Conservation (phyloP, 2,888 invertebrate genomes). For the Hetaerina titia region DNA sequence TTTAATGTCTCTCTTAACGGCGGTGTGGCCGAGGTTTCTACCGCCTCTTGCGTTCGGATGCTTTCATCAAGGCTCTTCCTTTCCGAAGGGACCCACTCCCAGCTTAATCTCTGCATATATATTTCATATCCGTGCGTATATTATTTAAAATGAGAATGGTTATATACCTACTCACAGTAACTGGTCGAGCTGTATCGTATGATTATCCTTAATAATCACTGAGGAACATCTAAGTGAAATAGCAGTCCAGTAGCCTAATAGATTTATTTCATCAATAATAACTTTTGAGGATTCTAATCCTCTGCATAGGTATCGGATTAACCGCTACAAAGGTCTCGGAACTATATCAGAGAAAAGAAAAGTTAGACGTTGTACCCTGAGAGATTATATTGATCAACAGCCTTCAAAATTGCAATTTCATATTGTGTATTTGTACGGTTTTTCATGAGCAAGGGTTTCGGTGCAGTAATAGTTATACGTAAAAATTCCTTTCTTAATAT, state of each 20-base stretch:
- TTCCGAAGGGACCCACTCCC: neutral
- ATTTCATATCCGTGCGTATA: neutral
- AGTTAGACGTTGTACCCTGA: neutral
- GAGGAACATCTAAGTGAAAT: neutral
- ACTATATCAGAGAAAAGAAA: neutral
- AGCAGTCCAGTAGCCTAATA: neutral
- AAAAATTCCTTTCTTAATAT: too few relatives aligned
- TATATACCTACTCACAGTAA: neutral
- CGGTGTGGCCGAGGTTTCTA: neutral
- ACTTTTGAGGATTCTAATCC: neutral
- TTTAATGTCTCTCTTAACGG: slow-evolving; percentile 32
- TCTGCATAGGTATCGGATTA: neutral
- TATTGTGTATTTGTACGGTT: too few relatives aligned
- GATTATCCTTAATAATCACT: neutral
- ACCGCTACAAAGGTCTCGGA: neutral
- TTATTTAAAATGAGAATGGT: neutral
- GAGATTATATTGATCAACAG: neutral
- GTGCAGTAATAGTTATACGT: too few relatives aligned
- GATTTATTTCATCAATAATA: neutral
- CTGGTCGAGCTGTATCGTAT: neutral
- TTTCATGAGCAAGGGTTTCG: too few relatives aligned
- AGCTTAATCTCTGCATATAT: slow-evolving; percentile 24
- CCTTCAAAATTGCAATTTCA: too few relatives aligned
- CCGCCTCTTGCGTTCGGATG: slow-evolving; percentile 19
- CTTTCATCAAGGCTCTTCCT: neutral